A percentile compares a stretch with the other conserved stretches of the same genome.
Evolutionary conservation across 2,888 invertebrate species (phyloP).

Genomic region (Phyllotreta cruciferae): DNA sequence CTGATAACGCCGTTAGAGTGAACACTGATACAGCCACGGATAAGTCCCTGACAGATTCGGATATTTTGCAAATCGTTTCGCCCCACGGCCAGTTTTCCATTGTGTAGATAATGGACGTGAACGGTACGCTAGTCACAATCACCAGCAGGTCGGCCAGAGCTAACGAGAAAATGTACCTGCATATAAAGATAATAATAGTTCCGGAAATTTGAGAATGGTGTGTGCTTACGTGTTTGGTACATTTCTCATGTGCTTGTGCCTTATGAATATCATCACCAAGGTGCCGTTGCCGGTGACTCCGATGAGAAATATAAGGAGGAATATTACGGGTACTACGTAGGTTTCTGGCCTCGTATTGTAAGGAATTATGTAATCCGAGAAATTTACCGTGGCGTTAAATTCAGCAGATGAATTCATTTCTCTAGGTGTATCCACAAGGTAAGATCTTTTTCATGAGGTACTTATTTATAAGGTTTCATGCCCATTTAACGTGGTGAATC

Average conservation of each 20-base stretch:
- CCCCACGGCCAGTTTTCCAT: conserved; percentile 85
- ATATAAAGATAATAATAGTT: conserved; percentile 37
- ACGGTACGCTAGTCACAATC: conserved; percentile 83
- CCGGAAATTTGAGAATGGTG: not conserved
- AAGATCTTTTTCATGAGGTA: too few relatives aligned
- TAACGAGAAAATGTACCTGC: conserved; percentile 80
- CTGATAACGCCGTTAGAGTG: conserved; percentile 85
- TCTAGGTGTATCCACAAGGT: too few relatives aligned
- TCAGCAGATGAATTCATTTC: too few relatives aligned
- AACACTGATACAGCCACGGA: conserved; percentile 91
- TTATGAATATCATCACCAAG: conserved; percentile 77
- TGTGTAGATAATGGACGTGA: conserved; percentile 84
- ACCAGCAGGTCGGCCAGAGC: conserved; percentile 85
- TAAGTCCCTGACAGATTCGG: conserved; percentile 83
- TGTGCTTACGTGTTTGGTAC: conserved; percentile 80
- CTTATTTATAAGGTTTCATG: too few relatives aligned
- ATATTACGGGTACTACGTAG: conserved; percentile 79
- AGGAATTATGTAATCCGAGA: conserved; percentile 55
- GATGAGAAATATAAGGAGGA: conserved; percentile 80
- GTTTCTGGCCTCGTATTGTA: conserved; percentile 76
- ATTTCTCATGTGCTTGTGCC: conserved; percentile 83
- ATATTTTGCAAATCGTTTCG: conserved; percentile 74
- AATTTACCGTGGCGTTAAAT: too few relatives aligned
- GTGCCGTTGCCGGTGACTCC: conserved; percentile 86
- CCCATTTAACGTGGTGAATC: too few relatives aligned